These are phyloP conservation scores for Lagopus leucura DNA, from an alignment of 2,113 vertebrate species.

Conservation along the genomic window DNA sequence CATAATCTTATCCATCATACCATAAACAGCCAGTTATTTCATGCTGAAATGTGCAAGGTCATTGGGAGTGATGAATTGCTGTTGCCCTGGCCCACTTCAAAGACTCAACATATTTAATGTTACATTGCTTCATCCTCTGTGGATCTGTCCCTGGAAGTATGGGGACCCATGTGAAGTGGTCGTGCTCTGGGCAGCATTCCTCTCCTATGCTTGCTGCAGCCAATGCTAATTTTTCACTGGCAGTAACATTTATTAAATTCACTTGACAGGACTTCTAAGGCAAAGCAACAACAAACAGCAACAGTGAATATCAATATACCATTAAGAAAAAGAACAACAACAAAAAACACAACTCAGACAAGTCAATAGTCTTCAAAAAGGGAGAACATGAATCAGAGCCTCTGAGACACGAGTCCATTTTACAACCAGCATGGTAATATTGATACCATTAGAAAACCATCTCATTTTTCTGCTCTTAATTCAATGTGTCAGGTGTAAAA, in stretches of 20 bases:
- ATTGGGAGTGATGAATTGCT: constrained; percentile 11
- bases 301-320: constrained; percentile 25
- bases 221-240: constrained; percentile 56
- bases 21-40: background rate
- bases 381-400: constrained; percentile 38
- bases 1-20: background rate
- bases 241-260: constrained; percentile 50
- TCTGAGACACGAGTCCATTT: constrained; percentile 9
- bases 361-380: constrained; percentile 55
- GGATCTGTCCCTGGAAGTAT: constrained; percentile 1
- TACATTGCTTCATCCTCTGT: constrained; percentile 32
- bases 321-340: background rate
- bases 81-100: constrained; percentile 44
- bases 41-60: constrained; percentile 33
- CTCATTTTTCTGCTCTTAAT: constrained; percentile 55
- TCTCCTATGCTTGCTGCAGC: constrained; percentile 51
- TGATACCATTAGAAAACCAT: constrained; percentile 41
- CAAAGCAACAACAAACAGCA: constrained; percentile 6
- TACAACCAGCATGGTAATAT: background rate
- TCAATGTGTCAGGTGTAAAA: constrained; percentile 60
- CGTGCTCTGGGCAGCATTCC: background rate
- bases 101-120: constrained; percentile 30
- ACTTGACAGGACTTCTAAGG: constrained; percentile 23
- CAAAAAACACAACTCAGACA: background rate
- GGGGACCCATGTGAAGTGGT: background rate